Evolutionary conservation across 2,797 vertebrate species (phyloP).

Genomic region (Sylvilagus floridanus): DNA sequence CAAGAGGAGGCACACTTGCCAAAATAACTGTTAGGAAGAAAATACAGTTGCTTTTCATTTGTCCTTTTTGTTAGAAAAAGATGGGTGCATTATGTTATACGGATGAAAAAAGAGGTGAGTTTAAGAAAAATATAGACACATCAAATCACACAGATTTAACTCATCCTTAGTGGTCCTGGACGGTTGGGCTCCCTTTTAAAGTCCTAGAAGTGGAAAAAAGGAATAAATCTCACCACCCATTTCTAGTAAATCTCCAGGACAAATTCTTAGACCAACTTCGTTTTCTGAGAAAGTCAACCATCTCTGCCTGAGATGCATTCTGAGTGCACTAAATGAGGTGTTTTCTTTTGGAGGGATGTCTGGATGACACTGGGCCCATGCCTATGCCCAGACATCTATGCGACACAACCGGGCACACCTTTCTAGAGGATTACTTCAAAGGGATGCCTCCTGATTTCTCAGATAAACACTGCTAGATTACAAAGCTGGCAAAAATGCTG

Average conservation of each 20-base stretch:
- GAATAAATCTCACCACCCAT: neutral
- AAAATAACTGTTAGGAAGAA: neutral
- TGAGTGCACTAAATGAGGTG: neutral
- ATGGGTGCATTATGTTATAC: neutral
- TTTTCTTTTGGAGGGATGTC: neutral
- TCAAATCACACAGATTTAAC: neutral
- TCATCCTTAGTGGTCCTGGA: neutral
- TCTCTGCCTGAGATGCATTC: neutral
- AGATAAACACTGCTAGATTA: neutral
- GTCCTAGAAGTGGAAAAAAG: neutral
- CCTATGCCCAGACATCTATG: neutral
- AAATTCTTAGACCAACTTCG: neutral
- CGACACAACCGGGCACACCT: neutral
- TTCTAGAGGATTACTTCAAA: neutral
- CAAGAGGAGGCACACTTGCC: neutral
- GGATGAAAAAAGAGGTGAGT: neutral
- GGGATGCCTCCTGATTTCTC: neutral
- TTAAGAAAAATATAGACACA: neutral
- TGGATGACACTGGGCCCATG: neutral
- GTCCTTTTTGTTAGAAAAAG: neutral
- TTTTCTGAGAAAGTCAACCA: neutral
- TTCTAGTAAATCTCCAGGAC: neutral
- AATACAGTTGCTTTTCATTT: neutral
- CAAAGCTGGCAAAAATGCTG: neutral
- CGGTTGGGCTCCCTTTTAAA: accelerated